Base-by-base conservation (phyloP, 2,113 vertebrate species). In the Pterocles burchelli region DNA sequence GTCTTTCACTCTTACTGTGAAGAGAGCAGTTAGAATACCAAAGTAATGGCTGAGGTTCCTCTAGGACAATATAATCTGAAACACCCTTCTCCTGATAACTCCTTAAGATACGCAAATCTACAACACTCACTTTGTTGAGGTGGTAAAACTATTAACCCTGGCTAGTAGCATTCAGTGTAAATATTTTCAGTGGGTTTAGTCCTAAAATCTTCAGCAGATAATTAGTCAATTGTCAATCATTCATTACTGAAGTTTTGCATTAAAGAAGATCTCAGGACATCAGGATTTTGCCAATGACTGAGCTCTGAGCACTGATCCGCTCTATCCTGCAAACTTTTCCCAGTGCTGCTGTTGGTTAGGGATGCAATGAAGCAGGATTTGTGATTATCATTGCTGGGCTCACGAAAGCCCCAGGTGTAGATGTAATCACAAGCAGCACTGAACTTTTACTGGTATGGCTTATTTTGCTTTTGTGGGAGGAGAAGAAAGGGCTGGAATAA, bases 361-460 rank as follows among this genome's bases (percentile, higher is more conserved):
- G 92, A 88, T 88, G 90, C 90, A 73, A 2, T 13, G 74, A 85
- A 80, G 92, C 51, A 5, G 21, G 18, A 92, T 88, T 84, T 80
- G 79, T 0, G 67, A 92, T 96, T 93, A 93, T 90, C 90, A 51
- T 83, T 96, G 59, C 82, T 7, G 29, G 67, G 94, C 85, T 95
- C 94, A 54, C 70, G 90, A 90, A 94, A 97, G 95, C 90, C 96
- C 88, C 95, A 94, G 94, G 94, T 95, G 92, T 92, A 93, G 92
- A 94, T 94, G 88, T 62, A 96, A 96, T 88, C 92, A 86, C 75
- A 52, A 72, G 82, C 85, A 93, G 90, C 96, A 61, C 85, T 22
- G 54, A 85, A 92, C 85, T 93, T 94, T 90, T 90, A 90, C 90
- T 97, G 67, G 62, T 93, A 88, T 54, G 73, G 90, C 90, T 94